Base-by-base conservation (phyloP, 2,888 invertebrate species). In the Aphodius sticticus region DNA sequence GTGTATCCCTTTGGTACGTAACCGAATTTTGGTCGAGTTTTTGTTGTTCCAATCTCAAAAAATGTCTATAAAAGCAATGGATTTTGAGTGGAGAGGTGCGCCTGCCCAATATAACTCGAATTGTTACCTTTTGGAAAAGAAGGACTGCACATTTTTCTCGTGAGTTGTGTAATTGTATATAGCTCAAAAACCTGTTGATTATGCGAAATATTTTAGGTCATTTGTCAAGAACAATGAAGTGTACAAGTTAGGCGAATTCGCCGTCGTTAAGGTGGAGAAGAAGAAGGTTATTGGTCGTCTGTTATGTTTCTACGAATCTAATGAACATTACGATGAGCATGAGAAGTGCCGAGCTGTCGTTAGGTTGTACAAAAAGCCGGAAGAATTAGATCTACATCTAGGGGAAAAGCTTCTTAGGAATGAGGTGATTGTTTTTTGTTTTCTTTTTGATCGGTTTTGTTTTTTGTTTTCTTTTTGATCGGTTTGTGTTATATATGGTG, bases 361-460 rank as follows among this genome's bases (percentile, higher is more conserved):
- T 9, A 76, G 78, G 35, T 81, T 82, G 80, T 85, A 84, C 80
- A 77, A 78, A 76, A 83, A 80, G 78, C 84, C 84, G 6, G 77
- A 36, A 70, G 77, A 84, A 77, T 78, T 84, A 7, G n/a, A n/a
- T 36, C 2, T 74, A 35, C 76, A 70, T 38, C 26, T 71, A 9
- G 14, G 77, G 69, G 81, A 84, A 12, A 75, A 79, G 70, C 71
- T 38, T 16, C 74, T 26, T 4, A 79, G 80, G 15, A 77, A 80
- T 69, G 75, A 82, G 2, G 83, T 84, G 81, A 84, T 7, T 85
- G 81, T 80, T 53, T n/a, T 80, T n/a, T 70, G 12, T 69, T 35
- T 78, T 70, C 15, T 76, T 35, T 69, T 69, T 69, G 15, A 69
- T 69, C 15, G 14, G 14, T 69, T 69, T 69, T n/a, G n/a, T n/a